Percentiles rank a stretch among this genome's conserved stretches.
These are phyloP conservation scores for Acropora yongei DNA, from an alignment of 64 coral and sea anemone species.

Conservation along the genomic window DNA sequence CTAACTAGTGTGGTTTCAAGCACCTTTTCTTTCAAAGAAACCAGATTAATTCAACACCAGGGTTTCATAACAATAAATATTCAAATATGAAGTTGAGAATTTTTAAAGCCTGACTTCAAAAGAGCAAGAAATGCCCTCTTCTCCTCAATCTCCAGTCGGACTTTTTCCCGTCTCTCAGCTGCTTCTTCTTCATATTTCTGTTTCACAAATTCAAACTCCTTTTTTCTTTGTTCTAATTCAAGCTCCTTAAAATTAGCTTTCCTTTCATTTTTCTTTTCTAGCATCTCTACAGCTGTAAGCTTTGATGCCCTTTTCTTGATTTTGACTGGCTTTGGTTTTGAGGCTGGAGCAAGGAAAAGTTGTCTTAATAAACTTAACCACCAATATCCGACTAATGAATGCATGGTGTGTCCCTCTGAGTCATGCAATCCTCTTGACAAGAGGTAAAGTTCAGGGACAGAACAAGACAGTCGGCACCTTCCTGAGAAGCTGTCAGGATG, in stretches of 20 bases:
- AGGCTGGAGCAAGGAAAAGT: constrained; percentile 11
- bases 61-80: no score
- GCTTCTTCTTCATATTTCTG: not conserved
- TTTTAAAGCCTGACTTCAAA: constrained; percentile 7
- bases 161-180: not conserved
- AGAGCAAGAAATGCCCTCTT: not conserved
- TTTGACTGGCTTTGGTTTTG: constrained; percentile 2
- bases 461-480: no score
- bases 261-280: constrained; percentile 20
- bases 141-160: constrained; percentile 4
- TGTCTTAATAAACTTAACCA: not conserved
- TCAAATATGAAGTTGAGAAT: no score
- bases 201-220: not conserved
- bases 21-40: no score
- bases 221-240: constrained; percentile 10
- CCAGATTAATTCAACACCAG: no score
- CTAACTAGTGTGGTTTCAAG: no score
- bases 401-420: no score
- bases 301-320: constrained; percentile 11
- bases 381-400: no score
- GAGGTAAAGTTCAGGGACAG: no score
- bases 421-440: no score
- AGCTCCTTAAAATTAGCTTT: constrained; percentile 12
- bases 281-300: not conserved
- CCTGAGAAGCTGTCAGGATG: no score